phyloP scores from a whole-genome alignment of 92 coral and sea anemone genomes.

The Bergia sp. region DNA sequence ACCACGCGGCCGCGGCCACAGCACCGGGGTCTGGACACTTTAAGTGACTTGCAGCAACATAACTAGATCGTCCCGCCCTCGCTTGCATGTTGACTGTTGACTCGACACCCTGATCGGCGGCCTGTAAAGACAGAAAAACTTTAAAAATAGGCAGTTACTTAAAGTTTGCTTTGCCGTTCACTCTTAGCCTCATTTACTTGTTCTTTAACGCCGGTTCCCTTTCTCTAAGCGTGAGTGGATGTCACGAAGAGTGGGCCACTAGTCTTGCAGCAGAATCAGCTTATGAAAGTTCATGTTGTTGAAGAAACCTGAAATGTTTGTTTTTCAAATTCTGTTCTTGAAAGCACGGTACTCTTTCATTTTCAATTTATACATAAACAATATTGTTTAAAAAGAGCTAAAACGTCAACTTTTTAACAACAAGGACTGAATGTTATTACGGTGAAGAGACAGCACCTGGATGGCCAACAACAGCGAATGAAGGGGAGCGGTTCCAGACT shows the following conservation, averaged over 20 bases:
- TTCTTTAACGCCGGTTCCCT: neutral
- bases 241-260: neutral
- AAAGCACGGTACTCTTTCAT: too few species aligned
- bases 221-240: neutral
- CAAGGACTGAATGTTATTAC: too few species aligned
- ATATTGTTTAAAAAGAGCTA: too few species aligned
- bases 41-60: constrained; percentile 74
- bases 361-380: too few species aligned
- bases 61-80: constrained; percentile 98
- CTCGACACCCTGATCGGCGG: constrained; percentile 92
- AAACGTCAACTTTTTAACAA: too few species aligned
- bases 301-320: too few species aligned
- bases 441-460: constrained; percentile 57
- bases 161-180: too few species aligned
- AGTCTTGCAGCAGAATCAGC: neutral
- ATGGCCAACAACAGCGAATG: constrained; percentile 79
- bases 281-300: too few species aligned
- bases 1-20: constrained; percentile 83
- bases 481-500: constrained; percentile 52
- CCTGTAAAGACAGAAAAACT: constrained; percentile 48
- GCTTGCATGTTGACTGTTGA: constrained; percentile 91
- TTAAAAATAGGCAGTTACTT: neutral
- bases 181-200: neutral
- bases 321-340: too few species aligned
- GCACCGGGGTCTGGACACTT: constrained; percentile 97